phyloP scores from a whole-genome alignment of 2,888 invertebrate species.

The Drosophila nr. perissopoda region DNA sequence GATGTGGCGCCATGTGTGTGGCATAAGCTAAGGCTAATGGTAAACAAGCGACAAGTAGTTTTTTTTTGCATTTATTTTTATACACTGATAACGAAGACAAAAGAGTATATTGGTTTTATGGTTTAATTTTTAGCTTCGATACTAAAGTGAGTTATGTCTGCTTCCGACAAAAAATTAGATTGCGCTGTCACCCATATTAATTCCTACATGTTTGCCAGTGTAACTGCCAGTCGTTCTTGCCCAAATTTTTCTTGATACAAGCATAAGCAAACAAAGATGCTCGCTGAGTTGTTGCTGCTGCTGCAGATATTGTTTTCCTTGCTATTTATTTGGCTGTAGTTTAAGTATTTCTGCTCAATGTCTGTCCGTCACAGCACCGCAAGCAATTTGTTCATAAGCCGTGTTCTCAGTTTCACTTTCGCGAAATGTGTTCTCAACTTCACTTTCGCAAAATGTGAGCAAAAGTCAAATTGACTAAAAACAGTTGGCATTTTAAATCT shows the following conservation, averaged over 20 bases:
- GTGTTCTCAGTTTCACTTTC: conserved; percentile 1
- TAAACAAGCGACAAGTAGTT: conserved; percentile 41
- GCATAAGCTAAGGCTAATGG: conserved; percentile 28
- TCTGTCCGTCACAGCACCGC: not conserved
- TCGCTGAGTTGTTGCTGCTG: conserved; percentile 2
- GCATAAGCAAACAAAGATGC: conserved; percentile 22
- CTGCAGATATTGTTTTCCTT: conserved; percentile 16
- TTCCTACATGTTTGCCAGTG: not conserved
- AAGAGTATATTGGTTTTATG: not conserved
- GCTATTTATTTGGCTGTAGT: conserved; percentile 22
- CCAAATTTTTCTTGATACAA: not conserved
- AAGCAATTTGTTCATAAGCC: conserved; percentile 9
- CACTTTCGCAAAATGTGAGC: not conserved
- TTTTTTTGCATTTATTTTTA: not conserved
- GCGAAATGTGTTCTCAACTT: not conserved
- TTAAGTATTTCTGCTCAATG: conserved; percentile 11
- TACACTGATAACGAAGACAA: not conserved
- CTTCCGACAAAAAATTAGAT: not conserved
- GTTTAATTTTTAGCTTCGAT: not conserved
- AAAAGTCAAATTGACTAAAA: not conserved
- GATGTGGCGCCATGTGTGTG: conserved; percentile 39
- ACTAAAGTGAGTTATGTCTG: not conserved
- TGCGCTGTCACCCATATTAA: not conserved
- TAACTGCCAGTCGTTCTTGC: not conserved
- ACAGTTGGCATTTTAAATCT: not conserved